Evolutionary conservation across 2,797 vertebrate genomes (phyloP).

Genomic region (Semotilus atromaculatus): DNA sequence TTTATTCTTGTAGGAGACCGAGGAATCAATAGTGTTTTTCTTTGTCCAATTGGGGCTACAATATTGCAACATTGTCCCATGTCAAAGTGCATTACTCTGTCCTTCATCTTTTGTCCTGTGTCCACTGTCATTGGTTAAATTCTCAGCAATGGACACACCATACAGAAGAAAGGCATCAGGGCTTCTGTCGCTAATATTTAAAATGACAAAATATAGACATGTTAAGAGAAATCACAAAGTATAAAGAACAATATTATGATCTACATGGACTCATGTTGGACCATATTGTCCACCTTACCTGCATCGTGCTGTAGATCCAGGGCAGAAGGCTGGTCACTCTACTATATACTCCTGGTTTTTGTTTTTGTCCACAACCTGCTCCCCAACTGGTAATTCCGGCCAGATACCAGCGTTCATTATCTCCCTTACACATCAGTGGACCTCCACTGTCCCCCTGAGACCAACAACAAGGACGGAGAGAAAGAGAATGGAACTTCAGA

Average conservation of each 20-base stretch:
- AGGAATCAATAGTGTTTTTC: not conserved
- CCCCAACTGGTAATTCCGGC: constrained; percentile 94
- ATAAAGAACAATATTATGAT: not conserved
- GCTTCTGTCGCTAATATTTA: constrained; percentile 59
- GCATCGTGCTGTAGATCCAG: constrained; percentile 90
- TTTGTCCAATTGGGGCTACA: not conserved
- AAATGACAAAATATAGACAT: not conserved
- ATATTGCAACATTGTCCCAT: constrained; percentile 30
- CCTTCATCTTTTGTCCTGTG: constrained; percentile 1
- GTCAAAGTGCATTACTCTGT: constrained; percentile 30
- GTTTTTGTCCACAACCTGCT: constrained; percentile 81
- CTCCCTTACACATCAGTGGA: constrained; percentile 85
- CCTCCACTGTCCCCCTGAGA: constrained; percentile 93
- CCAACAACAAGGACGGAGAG: not conserved
- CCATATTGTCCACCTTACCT: constrained; percentile 76
- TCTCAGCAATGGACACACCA: not conserved
- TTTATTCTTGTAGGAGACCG: not conserved
- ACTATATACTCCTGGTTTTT: constrained; percentile 90
- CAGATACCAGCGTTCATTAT: constrained; percentile 79
- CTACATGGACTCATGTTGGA: not conserved
- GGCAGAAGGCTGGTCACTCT: constrained; percentile 80
- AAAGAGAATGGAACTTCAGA: not conserved
- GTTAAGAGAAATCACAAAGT: not conserved
- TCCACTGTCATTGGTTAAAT: not conserved
- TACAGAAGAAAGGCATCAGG: constrained; percentile 53